Evolutionary conservation across 2,888 invertebrate genomes (phyloP).

Genomic region (Sarcophaga variegata): DNA sequence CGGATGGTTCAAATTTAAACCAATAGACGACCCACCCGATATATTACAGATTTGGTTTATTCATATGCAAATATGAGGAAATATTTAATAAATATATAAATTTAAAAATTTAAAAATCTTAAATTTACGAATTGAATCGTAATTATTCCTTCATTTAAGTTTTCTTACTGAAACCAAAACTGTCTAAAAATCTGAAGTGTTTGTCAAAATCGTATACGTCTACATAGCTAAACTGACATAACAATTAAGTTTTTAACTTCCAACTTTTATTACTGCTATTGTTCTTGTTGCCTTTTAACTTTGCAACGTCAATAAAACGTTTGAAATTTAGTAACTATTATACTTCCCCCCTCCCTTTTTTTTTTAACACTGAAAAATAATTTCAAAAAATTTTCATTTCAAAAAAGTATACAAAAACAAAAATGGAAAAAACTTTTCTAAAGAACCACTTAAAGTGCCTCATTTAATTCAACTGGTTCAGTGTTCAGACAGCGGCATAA

Average conservation of each 20-base stretch:
- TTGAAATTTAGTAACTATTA: background rate
- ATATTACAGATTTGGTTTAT: no score
- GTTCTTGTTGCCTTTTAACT: background rate
- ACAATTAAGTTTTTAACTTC: conserved; percentile 57
- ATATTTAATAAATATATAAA: no score
- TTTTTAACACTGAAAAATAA: background rate
- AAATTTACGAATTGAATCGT: no score
- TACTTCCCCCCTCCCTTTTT: background rate
- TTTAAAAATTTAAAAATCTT: no score
- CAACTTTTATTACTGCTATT: background rate
- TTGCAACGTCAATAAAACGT: background rate
- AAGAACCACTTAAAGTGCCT: conserved; percentile 35
- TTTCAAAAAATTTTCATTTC: conserved; percentile 13
- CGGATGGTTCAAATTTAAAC: no score
- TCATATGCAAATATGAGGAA: no score
- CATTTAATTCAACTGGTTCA: conserved; percentile 37
- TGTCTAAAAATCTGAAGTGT: conserved; percentile 50
- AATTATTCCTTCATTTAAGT: no score
- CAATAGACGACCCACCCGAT: no score
- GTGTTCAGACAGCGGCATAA: conserved; percentile 4
- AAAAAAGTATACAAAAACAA: conserved; percentile 2
- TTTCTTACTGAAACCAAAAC: background rate
- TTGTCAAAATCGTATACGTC: conserved; percentile 33
- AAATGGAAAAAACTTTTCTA: background rate
- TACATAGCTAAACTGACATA: conserved; percentile 53